Evolutionary conservation across 2,113 vertebrate species (phyloP).

Genomic region (Excalfactoria chinensis): DNA sequence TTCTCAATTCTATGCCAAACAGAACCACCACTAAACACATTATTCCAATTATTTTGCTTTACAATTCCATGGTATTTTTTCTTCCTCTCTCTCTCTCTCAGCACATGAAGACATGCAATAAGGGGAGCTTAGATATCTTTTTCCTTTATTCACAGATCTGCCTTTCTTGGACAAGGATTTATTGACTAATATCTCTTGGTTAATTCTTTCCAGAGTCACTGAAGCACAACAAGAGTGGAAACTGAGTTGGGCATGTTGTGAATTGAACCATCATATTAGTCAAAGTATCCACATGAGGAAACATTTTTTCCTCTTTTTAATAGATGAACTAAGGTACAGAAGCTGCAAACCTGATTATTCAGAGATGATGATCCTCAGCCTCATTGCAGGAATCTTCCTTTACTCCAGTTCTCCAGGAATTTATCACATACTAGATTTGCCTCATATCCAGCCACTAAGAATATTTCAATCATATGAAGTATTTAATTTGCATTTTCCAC

Average conservation of each 20-base stretch:
- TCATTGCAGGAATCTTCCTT: not conserved
- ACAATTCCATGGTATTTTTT: not conserved
- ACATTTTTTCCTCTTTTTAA: not conserved
- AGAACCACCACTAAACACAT: not conserved
- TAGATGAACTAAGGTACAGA: not conserved
- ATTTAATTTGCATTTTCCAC: not conserved
- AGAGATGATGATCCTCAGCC: not conserved
- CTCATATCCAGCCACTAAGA: not conserved
- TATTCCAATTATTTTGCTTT: not conserved
- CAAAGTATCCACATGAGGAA: not conserved
- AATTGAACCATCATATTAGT: not conserved
- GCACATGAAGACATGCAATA: not conserved
- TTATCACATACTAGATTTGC: not conserved
- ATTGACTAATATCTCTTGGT: not conserved
- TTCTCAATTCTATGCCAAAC: not conserved
- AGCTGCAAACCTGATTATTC: not conserved
- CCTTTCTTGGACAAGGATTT: not conserved
- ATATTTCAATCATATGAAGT: not conserved
- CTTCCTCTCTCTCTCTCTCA: not conserved
- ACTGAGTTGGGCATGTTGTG: fast-evolving
- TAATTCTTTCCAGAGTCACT: not conserved
- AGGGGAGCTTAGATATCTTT: not conserved
- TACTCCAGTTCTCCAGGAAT: not conserved
- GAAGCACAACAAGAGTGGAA: not conserved
- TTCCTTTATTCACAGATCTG: not conserved